Evolutionary conservation across 92 coral and sea anemone genomes (phyloP), one percentile per base, ranked within the genome.

Genomic region (Muricea muricata): DNA sequence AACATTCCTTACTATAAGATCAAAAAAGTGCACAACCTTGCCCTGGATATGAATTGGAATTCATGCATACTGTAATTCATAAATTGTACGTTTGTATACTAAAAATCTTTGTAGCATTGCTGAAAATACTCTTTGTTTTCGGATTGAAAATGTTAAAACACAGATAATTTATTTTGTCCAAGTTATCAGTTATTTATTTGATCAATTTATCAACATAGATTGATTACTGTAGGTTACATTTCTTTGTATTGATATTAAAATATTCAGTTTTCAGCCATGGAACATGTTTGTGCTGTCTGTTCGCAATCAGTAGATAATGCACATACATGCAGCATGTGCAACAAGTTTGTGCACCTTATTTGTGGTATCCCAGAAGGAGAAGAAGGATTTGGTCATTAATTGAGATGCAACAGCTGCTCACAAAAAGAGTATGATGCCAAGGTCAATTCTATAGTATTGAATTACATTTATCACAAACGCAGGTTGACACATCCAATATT

Each of bases 341-440:
- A 69, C 45, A 69, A 32, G 20, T 35, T 31, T 69, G 75, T 69
- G 14, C 75, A 69, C 48, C 12, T 69, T 50, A 60, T 60, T 7
- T 69, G 75, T 69, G 75, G 48, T 69, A 32, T 31, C 14, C 75
- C 75, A 31, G 75, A 69, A 69, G 75, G 75, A 31, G 75, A 69
- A 69, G 75, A 69, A 69, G 48, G 75, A 11, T 69, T 31, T 69
- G 75, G 75, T 25, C 75, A 69, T 17, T 33, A 69, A 69, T 23
- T 69, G 28, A 69, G 15, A 32, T 69, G 75, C 48, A 41, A 69
- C 45, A 35, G 15, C 28, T 69, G 75, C 52, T 33, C n/a, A 69
- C 47, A 21, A 69, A 31, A n/a, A 69, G 28, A 1, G 75, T 35
- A 69, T 24, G 52, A 31, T 69, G 26, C 23, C 75, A 65, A 65